Conservation (phyloP, 1,140 invertebrate genomes). For the Copidosoma floridanum region DNA sequence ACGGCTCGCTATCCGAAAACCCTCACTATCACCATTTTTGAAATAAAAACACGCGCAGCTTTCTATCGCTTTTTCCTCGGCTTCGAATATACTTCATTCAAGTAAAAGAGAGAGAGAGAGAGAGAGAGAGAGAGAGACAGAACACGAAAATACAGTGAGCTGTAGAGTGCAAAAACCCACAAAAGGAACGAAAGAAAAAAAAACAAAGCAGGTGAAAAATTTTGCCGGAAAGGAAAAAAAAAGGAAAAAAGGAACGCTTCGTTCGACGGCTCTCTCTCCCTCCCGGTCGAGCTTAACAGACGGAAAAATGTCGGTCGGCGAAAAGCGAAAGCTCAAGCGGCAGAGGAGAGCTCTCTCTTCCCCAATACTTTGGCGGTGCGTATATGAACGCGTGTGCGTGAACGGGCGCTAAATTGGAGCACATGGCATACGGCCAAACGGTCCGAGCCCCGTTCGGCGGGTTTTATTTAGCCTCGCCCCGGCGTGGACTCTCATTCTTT, state of each 20-base stretch:
- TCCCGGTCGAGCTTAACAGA: background rate
- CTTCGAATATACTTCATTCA: too few relatives aligned
- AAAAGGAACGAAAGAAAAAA: too few relatives aligned
- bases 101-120: background rate
- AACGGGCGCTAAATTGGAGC: constrained; percentile 56
- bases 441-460: constrained; percentile 42
- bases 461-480: constrained; percentile 55
- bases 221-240: background rate
- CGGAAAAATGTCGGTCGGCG: constrained; percentile 3
- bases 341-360: background rate
- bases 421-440: constrained; percentile 51
- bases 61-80: background rate
- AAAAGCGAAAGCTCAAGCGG: constrained; percentile 1
- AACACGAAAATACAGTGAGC: background rate
- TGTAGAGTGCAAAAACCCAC: background rate
- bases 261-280: background rate
- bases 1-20: background rate
- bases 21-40: background rate
- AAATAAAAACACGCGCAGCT: background rate
- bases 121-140: background rate
- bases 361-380: background rate
- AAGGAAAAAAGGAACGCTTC: background rate
- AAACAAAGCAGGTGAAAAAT: background rate
- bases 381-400: too few relatives aligned
- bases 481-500: background rate